phyloP scores from a whole-genome alignment of 1,140 invertebrate genomes.

The Nymphalis io region DNA sequence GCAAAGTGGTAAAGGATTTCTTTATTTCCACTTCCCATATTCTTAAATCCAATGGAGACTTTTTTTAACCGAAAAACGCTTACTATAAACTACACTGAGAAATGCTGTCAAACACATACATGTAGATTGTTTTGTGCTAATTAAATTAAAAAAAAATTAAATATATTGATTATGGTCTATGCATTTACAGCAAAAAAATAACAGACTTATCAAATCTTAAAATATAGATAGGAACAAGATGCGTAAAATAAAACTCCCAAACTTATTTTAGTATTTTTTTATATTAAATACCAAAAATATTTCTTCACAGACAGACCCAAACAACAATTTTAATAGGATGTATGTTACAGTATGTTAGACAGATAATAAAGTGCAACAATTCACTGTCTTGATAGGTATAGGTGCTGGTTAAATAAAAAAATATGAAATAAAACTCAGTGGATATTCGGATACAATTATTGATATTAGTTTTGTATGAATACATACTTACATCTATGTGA shows the following conservation, averaged over 20 bases:
- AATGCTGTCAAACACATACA: too few species aligned
- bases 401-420: constrained; percentile 27
- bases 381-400: constrained; percentile 14
- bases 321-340: constrained; percentile 48
- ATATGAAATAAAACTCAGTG: constrained; percentile 20
- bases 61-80: too few species aligned
- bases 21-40: too few species aligned
- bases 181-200: too few species aligned
- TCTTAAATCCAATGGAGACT: too few species aligned
- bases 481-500: constrained; percentile 47
- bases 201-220: too few species aligned
- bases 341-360: constrained; percentile 32
- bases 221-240: too few species aligned
- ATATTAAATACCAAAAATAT: constrained; percentile 73
- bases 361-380: constrained; percentile 36
- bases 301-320: constrained; percentile 52
- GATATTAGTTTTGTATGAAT: constrained; percentile 30
- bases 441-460: constrained; percentile 24
- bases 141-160: too few species aligned
- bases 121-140: too few species aligned
- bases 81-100: too few species aligned
- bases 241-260: constrained; percentile 34
- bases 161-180: too few species aligned
- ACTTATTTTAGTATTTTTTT: constrained; percentile 56
- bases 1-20: too few species aligned